These are phyloP conservation scores for Olivierus martensii DNA, from an alignment of 1,140 invertebrate species.

Conservation along the genomic window DNA sequence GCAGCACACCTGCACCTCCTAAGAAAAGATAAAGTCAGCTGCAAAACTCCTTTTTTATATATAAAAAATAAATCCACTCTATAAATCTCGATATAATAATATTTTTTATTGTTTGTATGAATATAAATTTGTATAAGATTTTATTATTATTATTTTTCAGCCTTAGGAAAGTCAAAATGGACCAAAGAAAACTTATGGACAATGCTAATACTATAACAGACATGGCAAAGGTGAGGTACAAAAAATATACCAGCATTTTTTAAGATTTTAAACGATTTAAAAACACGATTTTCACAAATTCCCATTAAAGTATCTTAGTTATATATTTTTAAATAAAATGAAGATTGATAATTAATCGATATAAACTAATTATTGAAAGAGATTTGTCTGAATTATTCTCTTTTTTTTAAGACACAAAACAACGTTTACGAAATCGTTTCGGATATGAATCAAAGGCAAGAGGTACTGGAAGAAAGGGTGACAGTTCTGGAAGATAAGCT, in stretches of 20 bases:
- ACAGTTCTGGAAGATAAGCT: slow-evolving; percentile 58
- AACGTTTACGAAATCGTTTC: slow-evolving; percentile 93
- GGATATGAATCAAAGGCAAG: slow-evolving; percentile 84
- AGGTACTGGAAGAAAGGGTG: slow-evolving; percentile 73
- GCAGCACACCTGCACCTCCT: too few species aligned
- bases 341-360: too few species aligned
- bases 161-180: slow-evolving; percentile 97
- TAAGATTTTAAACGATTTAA: too few species aligned
- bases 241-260: too few species aligned
- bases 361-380: too few species aligned
- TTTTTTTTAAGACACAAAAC: slow-evolving; percentile 68
- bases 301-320: too few species aligned
- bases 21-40: not conserved
- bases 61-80: too few species aligned
- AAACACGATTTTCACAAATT: not conserved
- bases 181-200: slow-evolving; percentile 98
- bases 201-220: slow-evolving; percentile 98
- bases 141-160: too few species aligned
- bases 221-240: slow-evolving; percentile 87
- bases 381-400: not conserved
- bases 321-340: not conserved
- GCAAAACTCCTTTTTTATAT: too few species aligned
- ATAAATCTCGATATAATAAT: too few species aligned
- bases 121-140: too few species aligned
- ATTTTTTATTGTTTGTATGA: too few species aligned